Percentiles rank a stretch among this genome's conserved stretches.
Conservation (phyloP, 2,113 vertebrate genomes). For the Pycnonotus jocosus region DNA sequence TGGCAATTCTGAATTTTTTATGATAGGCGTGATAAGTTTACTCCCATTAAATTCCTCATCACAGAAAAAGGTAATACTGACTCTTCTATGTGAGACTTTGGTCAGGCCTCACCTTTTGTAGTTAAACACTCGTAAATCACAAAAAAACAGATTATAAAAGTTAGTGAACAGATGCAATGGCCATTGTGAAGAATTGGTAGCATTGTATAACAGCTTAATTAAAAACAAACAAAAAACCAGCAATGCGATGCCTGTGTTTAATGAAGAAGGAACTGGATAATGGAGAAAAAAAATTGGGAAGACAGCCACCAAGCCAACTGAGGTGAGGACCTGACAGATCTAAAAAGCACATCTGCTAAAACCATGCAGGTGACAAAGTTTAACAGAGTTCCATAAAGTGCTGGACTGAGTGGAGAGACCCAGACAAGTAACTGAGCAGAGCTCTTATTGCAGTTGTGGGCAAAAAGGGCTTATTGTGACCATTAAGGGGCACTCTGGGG, state of each 20-base stretch:
- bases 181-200: neutral
- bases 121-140: neutral
- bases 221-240: neutral
- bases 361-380: neutral
- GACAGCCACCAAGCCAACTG: neutral
- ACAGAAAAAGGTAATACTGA: neutral
- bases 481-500: neutral
- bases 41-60: neutral
- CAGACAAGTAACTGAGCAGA: neutral
- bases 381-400: neutral
- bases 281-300: neutral
- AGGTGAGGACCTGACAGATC: neutral
- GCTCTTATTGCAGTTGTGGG: fast-evolving
- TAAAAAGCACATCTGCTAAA: neutral
- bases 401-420: neutral
- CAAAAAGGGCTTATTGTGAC: neutral
- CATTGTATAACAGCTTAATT: neutral
- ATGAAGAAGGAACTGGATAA: neutral
- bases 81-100: neutral
- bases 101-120: neutral
- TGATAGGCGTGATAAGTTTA: neutral
- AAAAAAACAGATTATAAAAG: neutral
- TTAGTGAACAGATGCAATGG: neutral
- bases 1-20: neutral
- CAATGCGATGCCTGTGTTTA: neutral